Evolutionary conservation across 2,797 vertebrate genomes (phyloP).

Genomic region (Chrosomus eos): DNA sequence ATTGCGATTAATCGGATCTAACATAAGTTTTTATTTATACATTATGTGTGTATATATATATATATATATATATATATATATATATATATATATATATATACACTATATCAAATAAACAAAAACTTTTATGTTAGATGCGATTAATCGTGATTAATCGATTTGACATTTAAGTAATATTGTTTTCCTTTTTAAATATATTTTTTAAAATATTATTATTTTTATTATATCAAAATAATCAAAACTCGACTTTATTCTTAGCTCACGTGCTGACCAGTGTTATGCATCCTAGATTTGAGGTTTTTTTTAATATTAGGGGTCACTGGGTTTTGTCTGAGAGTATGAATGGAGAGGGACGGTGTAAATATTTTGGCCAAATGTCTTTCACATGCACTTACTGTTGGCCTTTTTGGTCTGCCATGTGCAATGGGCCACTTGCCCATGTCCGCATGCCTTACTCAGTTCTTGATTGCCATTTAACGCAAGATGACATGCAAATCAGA

Average conservation of each 20-base stretch:
- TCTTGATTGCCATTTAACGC: conserved; percentile 12
- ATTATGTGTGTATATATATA: no score
- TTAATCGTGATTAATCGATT: no score
- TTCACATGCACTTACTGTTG: background rate
- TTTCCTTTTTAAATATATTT: background rate
- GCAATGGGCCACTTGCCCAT: background rate
- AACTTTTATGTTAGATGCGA: no score
- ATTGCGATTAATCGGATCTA: no score
- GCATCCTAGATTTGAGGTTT: background rate
- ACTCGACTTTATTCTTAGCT: background rate
- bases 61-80: no score
- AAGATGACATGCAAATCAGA: background rate
- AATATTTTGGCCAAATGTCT: background rate
- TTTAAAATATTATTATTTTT: background rate
- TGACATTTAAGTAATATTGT: no score
- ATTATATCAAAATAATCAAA: background rate
- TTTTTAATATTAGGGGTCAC: background rate
- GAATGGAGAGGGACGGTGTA: background rate
- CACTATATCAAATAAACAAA: no score
- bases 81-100: no score
- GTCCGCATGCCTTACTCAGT: conserved; percentile 8
- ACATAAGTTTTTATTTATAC: background rate
- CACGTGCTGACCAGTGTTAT: background rate
- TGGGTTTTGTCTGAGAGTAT: background rate
- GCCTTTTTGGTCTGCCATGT: background rate